Conservation (phyloP, 2,113 vertebrate species). For the Zosterops pallidus region DNA sequence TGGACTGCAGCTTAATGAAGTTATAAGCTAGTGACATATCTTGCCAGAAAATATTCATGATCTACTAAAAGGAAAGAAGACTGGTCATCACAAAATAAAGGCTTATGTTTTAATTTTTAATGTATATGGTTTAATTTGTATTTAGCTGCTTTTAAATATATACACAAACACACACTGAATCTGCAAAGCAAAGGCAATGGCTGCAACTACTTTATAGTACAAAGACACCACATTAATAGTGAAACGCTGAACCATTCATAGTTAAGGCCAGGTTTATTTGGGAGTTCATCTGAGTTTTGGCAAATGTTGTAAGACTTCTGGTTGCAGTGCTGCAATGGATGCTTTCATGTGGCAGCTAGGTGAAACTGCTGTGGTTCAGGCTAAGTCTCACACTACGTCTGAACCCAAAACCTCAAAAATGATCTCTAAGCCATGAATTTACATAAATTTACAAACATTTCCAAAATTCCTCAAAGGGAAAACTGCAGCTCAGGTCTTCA, state of each 20-base stretch:
- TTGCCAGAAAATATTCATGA: constrained; percentile 60
- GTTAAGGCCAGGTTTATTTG: constrained; percentile 7
- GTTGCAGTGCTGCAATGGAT: not conserved
- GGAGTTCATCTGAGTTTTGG: constrained; percentile 20
- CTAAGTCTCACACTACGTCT: not conserved
- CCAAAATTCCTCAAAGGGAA: not conserved
- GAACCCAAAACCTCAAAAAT: constrained; percentile 17
- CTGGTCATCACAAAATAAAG: not conserved
- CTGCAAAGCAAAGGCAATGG: not conserved
- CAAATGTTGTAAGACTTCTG: not conserved
- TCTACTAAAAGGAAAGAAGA: constrained; percentile 21
- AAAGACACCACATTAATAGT: constrained; percentile 9
- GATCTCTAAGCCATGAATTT: not conserved
- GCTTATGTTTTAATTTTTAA: not conserved
- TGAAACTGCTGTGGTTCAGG: constrained; percentile 17
- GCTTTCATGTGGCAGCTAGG: constrained; percentile 3
- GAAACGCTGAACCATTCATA: not conserved
- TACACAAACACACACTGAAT: not conserved
- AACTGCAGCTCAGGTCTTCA: not conserved
- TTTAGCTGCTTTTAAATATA: not conserved
- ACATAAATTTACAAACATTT: constrained; percentile 8
- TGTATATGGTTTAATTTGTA: not conserved
- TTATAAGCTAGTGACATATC: constrained; percentile 61
- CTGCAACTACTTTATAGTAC: not conserved
- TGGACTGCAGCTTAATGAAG: constrained; percentile 65